These are phyloP conservation scores for Agonopterix heracliana DNA, from an alignment of 2,888 invertebrate species.

Conservation along the genomic window DNA sequence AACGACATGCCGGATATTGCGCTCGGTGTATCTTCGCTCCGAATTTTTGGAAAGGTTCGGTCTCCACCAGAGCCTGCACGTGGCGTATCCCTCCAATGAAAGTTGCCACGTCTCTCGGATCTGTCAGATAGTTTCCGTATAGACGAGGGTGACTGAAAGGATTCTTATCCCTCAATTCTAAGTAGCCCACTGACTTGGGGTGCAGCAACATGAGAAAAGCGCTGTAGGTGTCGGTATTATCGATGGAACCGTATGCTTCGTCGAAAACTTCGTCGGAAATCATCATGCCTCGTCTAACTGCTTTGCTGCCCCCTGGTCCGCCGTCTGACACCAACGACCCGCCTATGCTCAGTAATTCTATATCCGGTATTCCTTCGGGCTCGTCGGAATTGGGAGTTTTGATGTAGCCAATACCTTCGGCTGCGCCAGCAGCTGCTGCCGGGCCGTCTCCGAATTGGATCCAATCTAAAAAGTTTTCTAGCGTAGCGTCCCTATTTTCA, in stretches of 20 bases:
- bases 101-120: constrained; percentile 77
- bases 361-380: constrained; percentile 77
- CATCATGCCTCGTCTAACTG: constrained; percentile 57
- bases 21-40: constrained; percentile 71
- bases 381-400: constrained; percentile 73
- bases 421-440: constrained; percentile 73
- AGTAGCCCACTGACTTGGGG: constrained; percentile 80
- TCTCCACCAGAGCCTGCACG: constrained; percentile 60
- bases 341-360: constrained; percentile 81
- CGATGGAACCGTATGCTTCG: constrained; percentile 56
- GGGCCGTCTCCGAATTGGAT: constrained; percentile 54
- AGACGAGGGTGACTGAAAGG: constrained; percentile 80
- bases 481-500: constrained; percentile 32
- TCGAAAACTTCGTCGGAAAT: constrained; percentile 59
- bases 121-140: constrained; percentile 81
- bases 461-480: constrained; percentile 36
- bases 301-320: constrained; percentile 49
- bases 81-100: constrained; percentile 77
- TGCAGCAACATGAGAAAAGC: constrained; percentile 79
- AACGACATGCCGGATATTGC: constrained; percentile 77
- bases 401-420: constrained; percentile 79
- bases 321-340: constrained; percentile 59
- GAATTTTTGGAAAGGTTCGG: constrained; percentile 67
- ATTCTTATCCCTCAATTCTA: constrained; percentile 79
- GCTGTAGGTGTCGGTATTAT: constrained; percentile 67